phyloP scores from a whole-genome alignment of 2,797 vertebrate genomes.

The Chelmon rostratus region DNA sequence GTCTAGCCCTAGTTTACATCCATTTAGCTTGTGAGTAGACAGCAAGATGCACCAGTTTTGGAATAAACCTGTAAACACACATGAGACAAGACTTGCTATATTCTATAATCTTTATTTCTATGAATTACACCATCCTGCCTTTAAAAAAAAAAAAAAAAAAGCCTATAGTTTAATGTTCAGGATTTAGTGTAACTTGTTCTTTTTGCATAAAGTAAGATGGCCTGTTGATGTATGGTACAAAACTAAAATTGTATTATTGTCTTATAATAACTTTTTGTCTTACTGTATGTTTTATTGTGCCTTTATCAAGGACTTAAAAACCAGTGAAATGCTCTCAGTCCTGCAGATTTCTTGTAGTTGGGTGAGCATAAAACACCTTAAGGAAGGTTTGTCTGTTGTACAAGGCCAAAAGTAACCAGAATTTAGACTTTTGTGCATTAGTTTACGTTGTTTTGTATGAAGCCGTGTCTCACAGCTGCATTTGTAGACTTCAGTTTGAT shows the following conservation, averaged over 20 bases:
- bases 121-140: not conserved
- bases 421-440: not conserved
- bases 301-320: not conserved
- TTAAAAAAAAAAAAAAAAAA: too few species aligned
- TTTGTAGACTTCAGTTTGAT: not conserved
- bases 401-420: not conserved
- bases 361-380: not conserved
- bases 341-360: not conserved
- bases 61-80: conserved; percentile 5
- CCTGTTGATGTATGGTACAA: not conserved
- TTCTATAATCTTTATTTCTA: not conserved
- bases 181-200: not conserved
- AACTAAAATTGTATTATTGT: not conserved
- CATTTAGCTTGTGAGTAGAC: not conserved
- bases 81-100: not conserved
- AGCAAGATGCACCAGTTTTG: not conserved
- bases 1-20: not conserved
- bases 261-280: too few species aligned
- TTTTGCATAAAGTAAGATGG: not conserved
- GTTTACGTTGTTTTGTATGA: not conserved
- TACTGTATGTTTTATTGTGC: not conserved
- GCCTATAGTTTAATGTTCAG: not conserved
- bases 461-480: not conserved
- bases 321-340: not conserved
- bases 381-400: not conserved